Evolutionary conservation across 37 sponge, comb jelly and placozoan species (phyloP).

Genomic region (Spongia lamella): DNA sequence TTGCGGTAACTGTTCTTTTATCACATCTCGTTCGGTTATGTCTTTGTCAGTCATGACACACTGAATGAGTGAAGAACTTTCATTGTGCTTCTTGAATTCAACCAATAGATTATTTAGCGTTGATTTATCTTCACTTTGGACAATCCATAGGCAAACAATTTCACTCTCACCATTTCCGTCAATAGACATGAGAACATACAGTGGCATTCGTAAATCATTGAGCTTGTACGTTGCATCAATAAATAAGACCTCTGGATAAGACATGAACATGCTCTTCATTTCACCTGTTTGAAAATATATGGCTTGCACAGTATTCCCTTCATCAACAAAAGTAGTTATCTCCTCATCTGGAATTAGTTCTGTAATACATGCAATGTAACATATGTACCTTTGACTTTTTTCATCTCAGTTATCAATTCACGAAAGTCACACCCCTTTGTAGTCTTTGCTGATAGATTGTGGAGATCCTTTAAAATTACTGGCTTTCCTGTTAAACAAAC

Average conservation of each 20-base stretch:
- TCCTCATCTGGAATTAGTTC: constrained; percentile 14
- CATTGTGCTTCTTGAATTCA: constrained; percentile 37
- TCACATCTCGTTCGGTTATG: constrained; percentile 24
- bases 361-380: neutral
- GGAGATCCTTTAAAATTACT: constrained; percentile 17
- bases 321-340: constrained; percentile 20
- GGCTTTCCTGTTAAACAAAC: constrained; percentile 20
- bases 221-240: constrained; percentile 40
- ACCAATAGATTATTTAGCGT: neutral
- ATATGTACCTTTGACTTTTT: constrained; percentile 10
- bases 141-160: constrained; percentile 18
- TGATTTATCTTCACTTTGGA: constrained; percentile 12
- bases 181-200: constrained; percentile 16
- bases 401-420: constrained; percentile 25
- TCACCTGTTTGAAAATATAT: constrained; percentile 23
- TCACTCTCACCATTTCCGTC: constrained; percentile 47
- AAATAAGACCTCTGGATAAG: constrained; percentile 22
- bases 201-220: constrained; percentile 25
- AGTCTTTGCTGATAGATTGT: constrained; percentile 14
- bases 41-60: constrained; percentile 46
- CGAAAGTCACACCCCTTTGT: constrained; percentile 4
- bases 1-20: constrained; percentile 5
- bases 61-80: neutral
- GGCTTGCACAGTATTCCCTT: constrained; percentile 13
- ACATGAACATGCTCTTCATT: constrained; percentile 8